phyloP scores from a whole-genome alignment of 2,797 vertebrate species.

The Phyllotis vaccarum region DNA sequence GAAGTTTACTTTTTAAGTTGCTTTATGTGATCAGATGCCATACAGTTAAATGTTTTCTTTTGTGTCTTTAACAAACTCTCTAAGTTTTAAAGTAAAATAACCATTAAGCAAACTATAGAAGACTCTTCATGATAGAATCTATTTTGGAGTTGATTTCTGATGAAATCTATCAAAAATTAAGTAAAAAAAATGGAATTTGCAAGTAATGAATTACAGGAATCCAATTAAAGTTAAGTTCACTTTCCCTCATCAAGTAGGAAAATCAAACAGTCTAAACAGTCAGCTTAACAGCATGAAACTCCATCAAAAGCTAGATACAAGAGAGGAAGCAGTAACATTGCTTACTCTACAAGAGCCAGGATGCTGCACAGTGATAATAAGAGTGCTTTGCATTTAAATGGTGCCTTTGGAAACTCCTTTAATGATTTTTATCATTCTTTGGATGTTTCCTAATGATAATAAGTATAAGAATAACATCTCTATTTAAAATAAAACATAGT shows the following conservation, averaged over 20 bases:
- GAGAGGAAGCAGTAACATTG: constrained; percentile 13
- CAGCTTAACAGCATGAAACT: constrained; percentile 73
- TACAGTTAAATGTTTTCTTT: background rate
- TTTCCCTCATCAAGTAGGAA: constrained; percentile 76
- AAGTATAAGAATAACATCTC: background rate
- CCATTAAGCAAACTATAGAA: constrained; percentile 25
- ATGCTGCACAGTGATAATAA: constrained; percentile 56
- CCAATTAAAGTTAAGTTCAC: constrained; percentile 81
- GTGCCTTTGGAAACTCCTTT: constrained; percentile 30
- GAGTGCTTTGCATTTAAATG: constrained; percentile 75
- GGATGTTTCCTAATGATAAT: constrained; percentile 4
- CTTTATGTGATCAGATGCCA: constrained; percentile 8
- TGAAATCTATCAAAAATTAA: constrained; percentile 67
- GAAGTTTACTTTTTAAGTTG: background rate
- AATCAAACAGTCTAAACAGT: constrained; percentile 74
- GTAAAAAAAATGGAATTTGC: constrained; percentile 65
- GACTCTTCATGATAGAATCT: background rate
- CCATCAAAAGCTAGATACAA: constrained; percentile 58
- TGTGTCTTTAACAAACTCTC: background rate
- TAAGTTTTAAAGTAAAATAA: background rate
- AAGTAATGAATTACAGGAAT: constrained; percentile 78
- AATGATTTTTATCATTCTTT: constrained; percentile 52
- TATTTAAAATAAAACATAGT: constrained; percentile 47
- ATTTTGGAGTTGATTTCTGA: constrained; percentile 62
- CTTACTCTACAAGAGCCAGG: constrained; percentile 25